Evolutionary conservation across 92 coral and sea anemone species (phyloP).

Genomic region (Bergia puertoricense): DNA sequence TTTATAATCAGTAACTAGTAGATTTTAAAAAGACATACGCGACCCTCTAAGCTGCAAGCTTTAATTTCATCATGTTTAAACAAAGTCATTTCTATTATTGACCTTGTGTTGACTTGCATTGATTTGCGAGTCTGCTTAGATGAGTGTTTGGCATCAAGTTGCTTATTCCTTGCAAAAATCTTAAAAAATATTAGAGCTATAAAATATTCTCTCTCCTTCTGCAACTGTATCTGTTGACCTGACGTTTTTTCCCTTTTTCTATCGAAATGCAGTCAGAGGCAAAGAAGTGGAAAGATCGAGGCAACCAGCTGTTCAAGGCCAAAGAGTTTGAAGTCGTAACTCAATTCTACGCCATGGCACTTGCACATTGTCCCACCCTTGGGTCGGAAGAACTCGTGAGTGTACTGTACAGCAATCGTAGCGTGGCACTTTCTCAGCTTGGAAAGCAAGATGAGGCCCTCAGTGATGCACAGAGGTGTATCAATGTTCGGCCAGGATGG

Average conservation of each 20-base stretch:
- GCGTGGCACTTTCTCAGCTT: conserved; percentile 65
- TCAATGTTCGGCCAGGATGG: conserved; percentile 66
- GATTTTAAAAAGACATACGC: too few relatives aligned
- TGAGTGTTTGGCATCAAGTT: neutral
- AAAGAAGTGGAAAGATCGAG: conserved; percentile 79
- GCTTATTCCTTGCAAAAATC: too few relatives aligned
- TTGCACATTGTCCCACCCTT: conserved; percentile 58
- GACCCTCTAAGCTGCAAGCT: too few relatives aligned
- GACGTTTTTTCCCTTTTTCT: too few relatives aligned
- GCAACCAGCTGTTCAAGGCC: conserved; percentile 69
- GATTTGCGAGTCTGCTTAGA: too few relatives aligned
- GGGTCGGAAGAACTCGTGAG: conserved; percentile 49
- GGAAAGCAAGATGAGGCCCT: conserved; percentile 57
- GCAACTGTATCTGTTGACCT: neutral
- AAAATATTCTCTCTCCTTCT: neutral
- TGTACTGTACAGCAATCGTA: conserved; percentile 73
- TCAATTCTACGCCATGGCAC: conserved; percentile 73
- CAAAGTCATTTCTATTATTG: too few relatives aligned
- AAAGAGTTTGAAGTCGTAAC: conserved; percentile 58
- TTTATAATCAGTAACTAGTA: too few relatives aligned
- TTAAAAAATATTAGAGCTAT: neutral
- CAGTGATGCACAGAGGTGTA: conserved; percentile 71
- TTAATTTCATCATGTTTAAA: too few relatives aligned
- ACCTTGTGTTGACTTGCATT: too few relatives aligned
- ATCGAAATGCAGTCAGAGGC: conserved; percentile 51